Evolutionary conservation across 2,113 vertebrate genomes (phyloP), one percentile per base, ranked within the genome.

Genomic region (Tretioscincus oriximinensis): DNA sequence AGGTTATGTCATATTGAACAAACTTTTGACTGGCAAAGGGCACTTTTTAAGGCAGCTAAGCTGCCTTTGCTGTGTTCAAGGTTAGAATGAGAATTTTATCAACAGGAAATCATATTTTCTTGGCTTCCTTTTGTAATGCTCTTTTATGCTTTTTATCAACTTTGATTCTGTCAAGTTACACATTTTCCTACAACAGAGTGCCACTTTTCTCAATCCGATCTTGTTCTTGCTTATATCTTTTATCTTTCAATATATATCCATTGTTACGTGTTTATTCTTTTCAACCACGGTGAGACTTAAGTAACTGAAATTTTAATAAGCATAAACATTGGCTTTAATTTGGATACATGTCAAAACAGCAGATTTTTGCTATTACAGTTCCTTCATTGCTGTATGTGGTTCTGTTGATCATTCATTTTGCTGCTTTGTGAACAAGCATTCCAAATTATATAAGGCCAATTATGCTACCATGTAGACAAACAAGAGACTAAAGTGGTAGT

Each of bases 1-100:
- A 76, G 66, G 51, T 63, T 70, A 45, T 75, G 80, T 76, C 74
- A 76, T 22, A 28, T 63, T 28, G 76, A 76, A 76, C 12, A 11
- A 49, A 14, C 66, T 76, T 76, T 63, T 70, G 41, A 51, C 35
- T 64, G 35, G 41, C 60, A 24, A 41, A 73, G 69, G 22, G 12
- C 45, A 72, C 18, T 69, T 26, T 72, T 7, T 63, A 7, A 60
- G 69, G 31, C 26, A 72, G 35, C 47, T 29, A 12, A 35, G 24
- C 41, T 41, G 2, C 58, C 26, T 69, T 69, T 41, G 29, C 51
- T 63, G 54, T 16, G 28, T 26, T 76, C 66, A 76, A 76, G 66
- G 45, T 70, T 24, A 69, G 9, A 63, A 41, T 49, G n/a, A 69
- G 41, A 22, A 69, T 24, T 21, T 26, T 70, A 61, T 20, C 9